Evolutionary conservation across 2,888 invertebrate species (phyloP).

Genomic region (Drosophila prostipennis): DNA sequence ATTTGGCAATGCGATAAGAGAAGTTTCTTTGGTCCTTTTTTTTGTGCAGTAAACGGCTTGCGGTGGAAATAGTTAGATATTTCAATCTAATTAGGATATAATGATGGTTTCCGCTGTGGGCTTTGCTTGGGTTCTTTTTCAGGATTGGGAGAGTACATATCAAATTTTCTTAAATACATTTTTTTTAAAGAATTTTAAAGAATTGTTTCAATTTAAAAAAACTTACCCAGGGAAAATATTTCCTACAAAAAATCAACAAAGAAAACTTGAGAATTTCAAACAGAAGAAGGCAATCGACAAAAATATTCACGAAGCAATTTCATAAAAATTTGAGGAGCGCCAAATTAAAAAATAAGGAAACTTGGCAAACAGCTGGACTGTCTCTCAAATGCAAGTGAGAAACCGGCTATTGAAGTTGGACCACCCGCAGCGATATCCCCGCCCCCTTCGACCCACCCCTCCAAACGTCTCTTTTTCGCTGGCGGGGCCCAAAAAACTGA

Average conservation of each 20-base stretch:
- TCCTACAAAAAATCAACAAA: neutral
- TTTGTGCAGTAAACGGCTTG: conserved; percentile 57
- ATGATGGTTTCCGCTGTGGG: conserved; percentile 56
- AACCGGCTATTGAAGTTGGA: conserved; percentile 15
- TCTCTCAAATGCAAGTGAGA: conserved; percentile 35
- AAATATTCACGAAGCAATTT: conserved; percentile 34
- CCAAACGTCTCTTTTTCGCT: conserved; percentile 7
- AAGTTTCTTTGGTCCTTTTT: conserved; percentile 50
- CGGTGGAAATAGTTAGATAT: conserved; percentile 69
- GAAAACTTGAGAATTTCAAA: conserved; percentile 8
- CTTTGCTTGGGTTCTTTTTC: neutral
- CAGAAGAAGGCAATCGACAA: conserved; percentile 16
- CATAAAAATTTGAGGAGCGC: conserved; percentile 35
- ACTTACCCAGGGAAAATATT: too few species aligned
- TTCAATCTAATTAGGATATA: conserved; percentile 77
- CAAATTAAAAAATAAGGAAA: conserved; percentile 62
- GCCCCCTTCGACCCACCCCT: conserved; percentile 20
- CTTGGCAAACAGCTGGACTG: conserved; percentile 53
- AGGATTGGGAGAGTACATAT: neutral
- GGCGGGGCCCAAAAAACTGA: conserved; percentile 57
- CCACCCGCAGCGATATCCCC: conserved; percentile 46
- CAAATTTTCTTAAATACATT: too few species aligned
- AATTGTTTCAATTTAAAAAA: too few species aligned
- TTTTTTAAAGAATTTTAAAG: too few species aligned
- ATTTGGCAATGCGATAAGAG: conserved; percentile 61